These are phyloP conservation scores for Recurvirostra avosetta DNA, from an alignment of 2,113 vertebrate genomes.

Conservation along the genomic window DNA sequence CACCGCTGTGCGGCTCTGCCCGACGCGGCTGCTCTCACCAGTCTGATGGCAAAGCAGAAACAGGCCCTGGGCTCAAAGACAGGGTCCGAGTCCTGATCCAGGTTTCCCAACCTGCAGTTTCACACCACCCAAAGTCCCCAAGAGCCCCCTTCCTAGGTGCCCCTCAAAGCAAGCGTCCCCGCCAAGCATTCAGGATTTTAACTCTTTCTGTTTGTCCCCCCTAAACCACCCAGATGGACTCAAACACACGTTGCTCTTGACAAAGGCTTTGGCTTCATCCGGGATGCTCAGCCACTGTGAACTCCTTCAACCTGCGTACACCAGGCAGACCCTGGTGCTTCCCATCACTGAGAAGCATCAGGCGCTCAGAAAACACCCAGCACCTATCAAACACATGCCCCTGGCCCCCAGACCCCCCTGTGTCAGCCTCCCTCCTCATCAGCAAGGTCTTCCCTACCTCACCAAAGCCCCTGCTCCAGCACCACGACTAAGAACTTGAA, in stretches of 20 bases:
- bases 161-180: background rate
- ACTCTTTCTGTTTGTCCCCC: background rate
- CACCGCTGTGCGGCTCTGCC: rapidly evolving
- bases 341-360: background rate
- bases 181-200: background rate
- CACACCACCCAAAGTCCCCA: background rate
- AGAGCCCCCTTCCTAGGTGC: background rate
- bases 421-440: background rate
- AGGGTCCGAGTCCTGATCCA: background rate
- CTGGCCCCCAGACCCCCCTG: background rate
- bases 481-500: background rate
- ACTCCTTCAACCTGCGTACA: too few species aligned
- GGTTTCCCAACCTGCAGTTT: background rate
- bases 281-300: background rate
- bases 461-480: background rate
- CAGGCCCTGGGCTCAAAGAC: background rate
- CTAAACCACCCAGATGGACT: background rate
- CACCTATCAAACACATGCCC: rapidly evolving
- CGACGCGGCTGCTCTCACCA: background rate
- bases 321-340: background rate
- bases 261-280: background rate
- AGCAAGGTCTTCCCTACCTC: background rate
- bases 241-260: background rate
- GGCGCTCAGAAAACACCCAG: background rate
- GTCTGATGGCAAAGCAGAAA: background rate